phyloP scores from a whole-genome alignment of 2,797 vertebrate genomes.

The Loris lydekkerianus region DNA sequence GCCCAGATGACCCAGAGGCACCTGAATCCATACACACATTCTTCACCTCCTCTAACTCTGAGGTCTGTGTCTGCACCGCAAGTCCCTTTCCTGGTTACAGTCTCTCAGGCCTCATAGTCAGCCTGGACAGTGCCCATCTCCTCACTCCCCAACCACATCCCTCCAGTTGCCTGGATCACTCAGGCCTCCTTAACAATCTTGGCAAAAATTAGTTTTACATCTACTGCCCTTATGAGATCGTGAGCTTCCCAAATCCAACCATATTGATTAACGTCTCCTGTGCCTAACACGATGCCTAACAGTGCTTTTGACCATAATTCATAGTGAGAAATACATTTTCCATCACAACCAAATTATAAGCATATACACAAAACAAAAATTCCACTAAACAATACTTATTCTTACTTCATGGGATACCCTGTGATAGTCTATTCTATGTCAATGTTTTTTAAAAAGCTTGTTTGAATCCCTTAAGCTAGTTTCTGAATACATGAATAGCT shows the following conservation, averaged over 20 bases:
- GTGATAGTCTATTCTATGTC: background rate
- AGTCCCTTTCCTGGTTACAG: background rate
- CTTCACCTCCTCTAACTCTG: too few relatives aligned
- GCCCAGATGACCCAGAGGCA: background rate
- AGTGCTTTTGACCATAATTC: background rate
- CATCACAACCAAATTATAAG: background rate
- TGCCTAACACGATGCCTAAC: background rate
- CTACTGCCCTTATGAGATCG: background rate
- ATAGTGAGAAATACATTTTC: background rate
- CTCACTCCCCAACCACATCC: background rate
- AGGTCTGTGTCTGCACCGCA: background rate
- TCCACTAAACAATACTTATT: background rate
- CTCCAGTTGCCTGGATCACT: background rate
- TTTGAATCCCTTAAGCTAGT: background rate
- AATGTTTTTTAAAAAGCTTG: background rate
- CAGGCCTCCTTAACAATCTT: background rate
- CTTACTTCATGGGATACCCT: background rate
- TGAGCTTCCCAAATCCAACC: background rate
- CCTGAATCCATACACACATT: background rate
- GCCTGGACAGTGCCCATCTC: background rate
- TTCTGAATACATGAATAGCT: background rate
- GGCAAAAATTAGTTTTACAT: background rate
- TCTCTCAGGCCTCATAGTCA: background rate
- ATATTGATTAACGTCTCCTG: background rate
- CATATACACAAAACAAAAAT: background rate